Conservation (phyloP, 2,113 vertebrate genomes). For the Triplophysa tibetana region DNA sequence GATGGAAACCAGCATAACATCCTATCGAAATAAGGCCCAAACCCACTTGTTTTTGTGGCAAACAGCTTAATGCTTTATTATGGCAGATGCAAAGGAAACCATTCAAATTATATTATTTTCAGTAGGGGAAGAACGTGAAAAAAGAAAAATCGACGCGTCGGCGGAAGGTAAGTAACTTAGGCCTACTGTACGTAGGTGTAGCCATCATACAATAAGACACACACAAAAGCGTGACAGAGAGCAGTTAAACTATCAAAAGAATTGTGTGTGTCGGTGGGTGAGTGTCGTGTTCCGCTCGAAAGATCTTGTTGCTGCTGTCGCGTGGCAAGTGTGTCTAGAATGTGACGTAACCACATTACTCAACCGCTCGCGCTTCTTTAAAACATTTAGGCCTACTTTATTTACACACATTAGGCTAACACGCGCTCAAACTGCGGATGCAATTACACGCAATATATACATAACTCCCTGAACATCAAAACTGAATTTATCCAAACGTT, state of each 20-base stretch:
- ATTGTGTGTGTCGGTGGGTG: slow-evolving; percentile 23
- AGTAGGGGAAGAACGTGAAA: not conserved
- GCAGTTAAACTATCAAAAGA: slow-evolving; percentile 35
- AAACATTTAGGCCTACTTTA: not conserved
- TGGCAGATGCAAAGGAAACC: not conserved
- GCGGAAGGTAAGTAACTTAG: not conserved
- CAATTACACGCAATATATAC: not conserved
- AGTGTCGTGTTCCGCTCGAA: slow-evolving; percentile 30
- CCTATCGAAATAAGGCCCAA: not conserved
- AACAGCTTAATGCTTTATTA: not conserved
- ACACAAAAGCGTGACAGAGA: slow-evolving; percentile 17
- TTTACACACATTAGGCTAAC: not conserved
- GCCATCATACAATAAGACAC: slow-evolving; percentile 12
- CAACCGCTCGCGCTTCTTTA: slow-evolving; percentile 27
- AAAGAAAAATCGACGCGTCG: not conserved
- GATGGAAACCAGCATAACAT: too few relatives aligned
- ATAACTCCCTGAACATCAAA: not conserved
- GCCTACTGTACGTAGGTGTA: not conserved
- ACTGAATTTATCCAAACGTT: too few relatives aligned
- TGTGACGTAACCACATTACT: slow-evolving; percentile 52
- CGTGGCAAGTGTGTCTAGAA: slow-evolving; percentile 54
- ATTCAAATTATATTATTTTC: too few relatives aligned
- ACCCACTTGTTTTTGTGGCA: not conserved
- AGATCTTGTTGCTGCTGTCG: slow-evolving; percentile 51
- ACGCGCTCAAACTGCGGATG: not conserved